phyloP scores from a whole-genome alignment of 2,888 invertebrate species.

The Muschampia staudingeri region DNA sequence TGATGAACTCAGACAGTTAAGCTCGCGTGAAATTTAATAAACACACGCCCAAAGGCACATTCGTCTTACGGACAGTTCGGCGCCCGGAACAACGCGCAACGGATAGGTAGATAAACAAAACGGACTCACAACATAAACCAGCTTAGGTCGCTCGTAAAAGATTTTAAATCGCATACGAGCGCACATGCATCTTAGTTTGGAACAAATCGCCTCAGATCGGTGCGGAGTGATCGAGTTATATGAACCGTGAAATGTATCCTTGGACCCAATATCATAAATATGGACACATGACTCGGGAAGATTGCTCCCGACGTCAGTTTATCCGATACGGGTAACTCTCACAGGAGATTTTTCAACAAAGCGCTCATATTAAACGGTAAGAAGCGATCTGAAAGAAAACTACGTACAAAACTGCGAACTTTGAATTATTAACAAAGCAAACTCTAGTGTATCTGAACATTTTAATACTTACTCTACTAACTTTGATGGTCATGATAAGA shows the following conservation, averaged over 20 bases:
- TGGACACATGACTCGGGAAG: conserved; percentile 31
- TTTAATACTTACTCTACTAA: not conserved
- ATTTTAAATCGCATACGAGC: conserved; percentile 70
- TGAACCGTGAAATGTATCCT: conserved; percentile 42
- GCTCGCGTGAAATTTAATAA: conserved; percentile 52
- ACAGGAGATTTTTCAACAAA: conserved; percentile 37
- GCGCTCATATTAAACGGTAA: conserved; percentile 25
- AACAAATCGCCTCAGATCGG: conserved; percentile 63
- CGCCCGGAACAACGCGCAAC: conserved; percentile 35
- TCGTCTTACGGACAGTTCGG: conserved; percentile 46
- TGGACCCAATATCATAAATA: conserved; percentile 46
- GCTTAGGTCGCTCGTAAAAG: conserved; percentile 70
- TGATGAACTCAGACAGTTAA: conserved; percentile 26
- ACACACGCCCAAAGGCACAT: conserved; percentile 37
- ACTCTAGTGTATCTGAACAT: not conserved
- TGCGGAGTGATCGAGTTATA: conserved; percentile 44
- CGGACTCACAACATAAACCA: conserved; percentile 76
- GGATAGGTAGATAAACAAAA: conserved; percentile 70
- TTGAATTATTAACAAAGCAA: conserved; percentile 1
- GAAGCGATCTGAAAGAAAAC: not conserved
- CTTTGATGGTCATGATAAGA: not conserved
- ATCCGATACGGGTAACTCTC: conserved; percentile 33
- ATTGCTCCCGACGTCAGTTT: conserved; percentile 37
- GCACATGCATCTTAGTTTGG: conserved; percentile 77
- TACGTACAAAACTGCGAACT: not conserved